A percentile compares a stretch with the other conserved stretches of the same genome.
These are phyloP conservation scores for Anomalospiza imberbis DNA, from an alignment of 2,797 vertebrate species.

Conservation along the genomic window DNA sequence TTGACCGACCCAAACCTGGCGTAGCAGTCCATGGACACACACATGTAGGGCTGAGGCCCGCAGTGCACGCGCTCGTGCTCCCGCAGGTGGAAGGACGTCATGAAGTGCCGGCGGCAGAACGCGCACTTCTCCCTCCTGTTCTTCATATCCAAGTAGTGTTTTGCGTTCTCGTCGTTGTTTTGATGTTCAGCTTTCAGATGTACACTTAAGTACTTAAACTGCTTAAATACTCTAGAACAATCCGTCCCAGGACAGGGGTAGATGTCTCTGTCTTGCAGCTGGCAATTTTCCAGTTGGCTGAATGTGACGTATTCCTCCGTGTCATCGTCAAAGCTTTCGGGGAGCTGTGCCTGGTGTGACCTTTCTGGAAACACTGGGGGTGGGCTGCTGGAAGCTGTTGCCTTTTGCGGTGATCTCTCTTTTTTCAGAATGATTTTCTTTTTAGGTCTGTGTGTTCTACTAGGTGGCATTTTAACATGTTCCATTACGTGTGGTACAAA, in stretches of 20 bases:
- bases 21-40: conserved; percentile 88
- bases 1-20: conserved; percentile 86
- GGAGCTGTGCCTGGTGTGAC: background rate
- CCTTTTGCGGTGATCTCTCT: conserved; percentile 56
- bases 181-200: conserved; percentile 93
- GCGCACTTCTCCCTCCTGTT: conserved; percentile 92
- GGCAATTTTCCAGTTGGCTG: conserved; percentile 87
- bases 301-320: conserved; percentile 84
- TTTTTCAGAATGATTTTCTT: conserved; percentile 81
- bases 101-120: conserved; percentile 92
- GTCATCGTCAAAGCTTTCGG: conserved; percentile 55
- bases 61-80: conserved; percentile 88
- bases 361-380: conserved; percentile 37
- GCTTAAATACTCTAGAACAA: conserved; percentile 90
- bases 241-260: conserved; percentile 92
- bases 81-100: conserved; percentile 88
- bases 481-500: conserved; percentile 89
- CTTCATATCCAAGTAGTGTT: conserved; percentile 91
- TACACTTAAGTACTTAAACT: conserved; percentile 95
- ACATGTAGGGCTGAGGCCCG: conserved; percentile 87
- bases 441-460: conserved; percentile 67
- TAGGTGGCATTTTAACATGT: conserved; percentile 85
- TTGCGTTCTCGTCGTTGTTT: conserved; percentile 89
- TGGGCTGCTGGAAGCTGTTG: conserved; percentile 56
- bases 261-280: conserved; percentile 90